A percentile compares a stretch with the other conserved stretches of the same genome.
Conservation (phyloP, 2,888 invertebrate species). For the Cephonodes hylas region DNA sequence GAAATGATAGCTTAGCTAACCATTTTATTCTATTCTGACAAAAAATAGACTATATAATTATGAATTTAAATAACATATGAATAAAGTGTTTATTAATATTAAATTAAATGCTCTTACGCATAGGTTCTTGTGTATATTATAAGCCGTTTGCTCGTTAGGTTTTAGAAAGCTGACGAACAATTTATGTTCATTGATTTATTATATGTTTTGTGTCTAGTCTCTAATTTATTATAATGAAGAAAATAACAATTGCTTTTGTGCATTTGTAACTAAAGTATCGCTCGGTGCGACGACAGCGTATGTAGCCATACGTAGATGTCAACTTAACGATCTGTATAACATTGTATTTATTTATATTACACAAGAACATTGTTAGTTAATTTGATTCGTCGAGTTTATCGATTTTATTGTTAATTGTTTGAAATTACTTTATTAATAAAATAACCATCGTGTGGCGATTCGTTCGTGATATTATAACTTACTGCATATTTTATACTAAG, state of each 20-base stretch:
- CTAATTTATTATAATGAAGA: background rate
- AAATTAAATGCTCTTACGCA: background rate
- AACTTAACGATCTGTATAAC: background rate
- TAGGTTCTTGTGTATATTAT: background rate
- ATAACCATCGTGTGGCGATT: background rate
- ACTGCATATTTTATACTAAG: background rate
- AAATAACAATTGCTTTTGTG: background rate
- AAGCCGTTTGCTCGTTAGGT: background rate
- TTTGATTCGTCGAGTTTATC: background rate
- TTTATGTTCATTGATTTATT: background rate
- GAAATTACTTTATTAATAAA: background rate
- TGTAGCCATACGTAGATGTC: background rate
- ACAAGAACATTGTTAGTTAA: background rate
- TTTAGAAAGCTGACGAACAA: background rate
- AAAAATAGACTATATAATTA: background rate
- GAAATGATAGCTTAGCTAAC: background rate
- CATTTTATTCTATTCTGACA: background rate
- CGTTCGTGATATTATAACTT: background rate
- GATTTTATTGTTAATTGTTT: background rate
- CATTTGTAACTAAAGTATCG: background rate
- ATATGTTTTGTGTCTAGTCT: background rate
- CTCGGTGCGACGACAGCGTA: background rate
- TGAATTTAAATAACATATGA: background rate
- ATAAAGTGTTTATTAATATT: background rate
- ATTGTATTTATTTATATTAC: background rate